Evolutionary conservation across 1,140 invertebrate species (phyloP).

Genomic region (Eriosoma lanigerum): DNA sequence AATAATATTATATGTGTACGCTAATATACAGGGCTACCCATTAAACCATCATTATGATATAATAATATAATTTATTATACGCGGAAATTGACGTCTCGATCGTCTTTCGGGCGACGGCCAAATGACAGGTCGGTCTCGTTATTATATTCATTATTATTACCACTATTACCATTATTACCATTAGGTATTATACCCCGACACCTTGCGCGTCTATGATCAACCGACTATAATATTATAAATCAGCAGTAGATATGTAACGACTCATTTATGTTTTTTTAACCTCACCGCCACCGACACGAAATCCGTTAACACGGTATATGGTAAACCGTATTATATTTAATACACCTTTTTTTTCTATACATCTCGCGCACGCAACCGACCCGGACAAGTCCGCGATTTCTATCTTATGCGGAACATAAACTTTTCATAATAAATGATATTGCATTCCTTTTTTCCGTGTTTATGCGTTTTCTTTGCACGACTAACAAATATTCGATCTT

Average conservation of each 20-base stretch:
- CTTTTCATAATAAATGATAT: too few relatives aligned
- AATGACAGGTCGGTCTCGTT: slow-evolving; percentile 42
- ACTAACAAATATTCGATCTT: too few relatives aligned
- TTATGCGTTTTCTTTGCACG: too few relatives aligned
- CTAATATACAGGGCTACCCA: neutral
- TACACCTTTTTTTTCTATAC: too few relatives aligned
- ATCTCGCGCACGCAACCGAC: too few relatives aligned
- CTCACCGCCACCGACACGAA: too few relatives aligned
- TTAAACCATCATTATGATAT: slow-evolving; percentile 26
- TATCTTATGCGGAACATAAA: too few relatives aligned
- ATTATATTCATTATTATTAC: neutral
- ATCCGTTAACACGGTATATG: neutral
- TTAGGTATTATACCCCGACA: neutral
- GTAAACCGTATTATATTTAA: neutral
- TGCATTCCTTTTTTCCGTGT: too few relatives aligned
- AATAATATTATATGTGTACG: neutral
- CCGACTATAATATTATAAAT: too few relatives aligned
- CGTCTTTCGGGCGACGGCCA: neutral
- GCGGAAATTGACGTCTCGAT: slow-evolving; percentile 18
- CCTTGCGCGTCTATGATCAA: neutral
- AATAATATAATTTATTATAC: too few relatives aligned
- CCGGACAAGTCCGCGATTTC: too few relatives aligned
- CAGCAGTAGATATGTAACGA: neutral
- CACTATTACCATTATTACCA: neutral
- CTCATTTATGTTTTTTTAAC: neutral